Percentiles rank a stretch among this genome's conserved stretches.
phyloP scores from a whole-genome alignment of 2,113 vertebrate genomes.

The Meriones unguiculatus region DNA sequence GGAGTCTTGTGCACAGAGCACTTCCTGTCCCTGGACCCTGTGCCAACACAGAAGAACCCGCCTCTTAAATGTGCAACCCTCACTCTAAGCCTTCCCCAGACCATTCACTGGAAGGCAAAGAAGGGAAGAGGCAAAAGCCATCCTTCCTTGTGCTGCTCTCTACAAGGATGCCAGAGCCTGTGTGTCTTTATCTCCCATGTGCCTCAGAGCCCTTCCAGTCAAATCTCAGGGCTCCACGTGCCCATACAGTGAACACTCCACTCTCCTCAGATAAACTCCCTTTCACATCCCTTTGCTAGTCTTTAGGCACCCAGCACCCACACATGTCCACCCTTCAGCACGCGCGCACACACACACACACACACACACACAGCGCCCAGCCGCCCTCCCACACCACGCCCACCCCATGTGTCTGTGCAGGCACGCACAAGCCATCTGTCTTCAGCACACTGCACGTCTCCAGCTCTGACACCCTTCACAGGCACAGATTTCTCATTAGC shows the following conservation, averaged over 20 bases:
- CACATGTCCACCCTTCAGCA: conserved; percentile 11
- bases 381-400: not conserved
- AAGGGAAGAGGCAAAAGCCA: not conserved
- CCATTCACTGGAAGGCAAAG: not conserved
- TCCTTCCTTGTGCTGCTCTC: not conserved
- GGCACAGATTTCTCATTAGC: conserved; percentile 69
- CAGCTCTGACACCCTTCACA: conserved; percentile 50
- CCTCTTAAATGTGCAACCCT: conserved; percentile 31
- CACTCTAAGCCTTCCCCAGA: conserved; percentile 25
- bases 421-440: not conserved
- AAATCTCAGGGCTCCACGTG: not conserved
- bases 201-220: not conserved
- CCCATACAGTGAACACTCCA: conserved; percentile 34
- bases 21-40: not conserved
- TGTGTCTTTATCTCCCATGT: not conserved
- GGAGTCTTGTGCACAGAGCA: not conserved
- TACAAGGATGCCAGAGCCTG: not conserved
- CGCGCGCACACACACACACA: not conserved
- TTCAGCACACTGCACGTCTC: not conserved
- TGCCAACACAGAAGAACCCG: not conserved
- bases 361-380: too few species aligned
- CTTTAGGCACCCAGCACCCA: not conserved
- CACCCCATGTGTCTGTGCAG: not conserved
- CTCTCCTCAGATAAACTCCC: conserved; percentile 17
- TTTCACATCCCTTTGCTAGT: conserved; percentile 43